Evolutionary conservation across 2,113 vertebrate species (phyloP), one percentile per base, ranked within the genome.

Genomic region (Panthera tigris): DNA sequence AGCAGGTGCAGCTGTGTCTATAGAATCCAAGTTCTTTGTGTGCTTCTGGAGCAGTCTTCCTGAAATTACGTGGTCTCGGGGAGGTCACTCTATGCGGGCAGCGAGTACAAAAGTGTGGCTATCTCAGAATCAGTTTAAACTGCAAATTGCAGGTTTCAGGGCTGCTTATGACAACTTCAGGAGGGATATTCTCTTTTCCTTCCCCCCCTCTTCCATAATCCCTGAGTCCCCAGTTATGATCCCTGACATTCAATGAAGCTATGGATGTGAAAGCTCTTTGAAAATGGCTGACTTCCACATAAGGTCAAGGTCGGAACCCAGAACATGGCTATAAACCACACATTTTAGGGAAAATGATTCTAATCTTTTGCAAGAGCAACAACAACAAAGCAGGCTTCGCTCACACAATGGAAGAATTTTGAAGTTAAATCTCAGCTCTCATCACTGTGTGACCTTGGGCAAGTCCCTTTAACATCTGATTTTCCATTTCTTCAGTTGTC

Each of bases 281-380:
- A 93, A 91, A 89, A 74, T 31, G 92, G 13, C 39, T 81, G 33
- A 48, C 12, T 81, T 55, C 23, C n/a, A 69, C 74, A 61, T 15
- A 92, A 94, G 15, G 16, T 71, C 73, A 97, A 78, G 19, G 16
- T 94, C 19, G 71, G 45, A 97, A 90, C 80, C 19, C 31, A 86
- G 63, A 97, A 45, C 45, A 68, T 27, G 48, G 57, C 13, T 82
- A 89, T 74, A 94, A 92, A 39, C 9, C 25, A 48, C 0, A 71
- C 21, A 19, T 81, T 29, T 93, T n/a, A n/a, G 27, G 4, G n/a
- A 81, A 61, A 85, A 16, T 61, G 1, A 93, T 83, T 73, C 74
- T 91, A 71, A 88, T 61, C 15, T 63, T n/a, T n/a, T 48, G 19
- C 48, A 69, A 45, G 8, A 61, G 12, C 31, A 50, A n/a, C 12